Base-by-base conservation (phyloP, 2,113 vertebrate genomes). In the Heptranchias perlo region DNA sequence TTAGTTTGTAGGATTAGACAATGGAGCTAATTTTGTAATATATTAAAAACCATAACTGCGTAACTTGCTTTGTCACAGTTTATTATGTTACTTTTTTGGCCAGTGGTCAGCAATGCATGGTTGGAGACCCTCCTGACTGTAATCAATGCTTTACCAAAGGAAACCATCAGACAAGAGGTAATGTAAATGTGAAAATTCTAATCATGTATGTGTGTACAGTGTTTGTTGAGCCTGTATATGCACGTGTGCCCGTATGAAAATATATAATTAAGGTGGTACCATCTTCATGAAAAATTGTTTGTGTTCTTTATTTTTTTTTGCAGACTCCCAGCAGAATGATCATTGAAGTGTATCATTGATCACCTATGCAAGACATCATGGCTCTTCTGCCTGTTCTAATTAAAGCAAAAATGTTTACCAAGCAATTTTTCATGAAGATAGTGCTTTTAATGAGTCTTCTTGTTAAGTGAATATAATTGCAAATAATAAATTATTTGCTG, bases 31-130 rank as follows among this genome's bases (percentile, higher is more conserved):
- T 95, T 95, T 69, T 95, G 93, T 10, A 64, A 44, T 47, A 47
- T 95, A 28, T 95, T n/a, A 65, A 39, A 84, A 94, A 21, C 18
- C 18, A 58, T 62, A 92, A 44, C 16, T 44, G 62, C 44, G 76
- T 39, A 62, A 61, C 2, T 93, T 62, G 64, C 18, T 89, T 89
- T 58, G 31, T 73, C 94, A 95, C 47, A 52, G n/a, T 49, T 67
- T 23, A 93, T 67, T 64, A 67, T 96, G 67, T 96, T 96, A 91
- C 69, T 69, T 96, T n/a, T 95, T 95, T 96, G 94, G 78, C 96
- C 97, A 99, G 99, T 98, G 96, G 98, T 99, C 96, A 98, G 98
- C 97, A 99, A 98, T 10, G 98, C 98, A 35, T 99, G 99, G 99
- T 97, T 99, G 96, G 99, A 99, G 97, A 99, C 99, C 23, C 98